These are phyloP conservation scores for Perca flavescens DNA, from an alignment of 2,113 vertebrate species.

Conservation along the genomic window DNA sequence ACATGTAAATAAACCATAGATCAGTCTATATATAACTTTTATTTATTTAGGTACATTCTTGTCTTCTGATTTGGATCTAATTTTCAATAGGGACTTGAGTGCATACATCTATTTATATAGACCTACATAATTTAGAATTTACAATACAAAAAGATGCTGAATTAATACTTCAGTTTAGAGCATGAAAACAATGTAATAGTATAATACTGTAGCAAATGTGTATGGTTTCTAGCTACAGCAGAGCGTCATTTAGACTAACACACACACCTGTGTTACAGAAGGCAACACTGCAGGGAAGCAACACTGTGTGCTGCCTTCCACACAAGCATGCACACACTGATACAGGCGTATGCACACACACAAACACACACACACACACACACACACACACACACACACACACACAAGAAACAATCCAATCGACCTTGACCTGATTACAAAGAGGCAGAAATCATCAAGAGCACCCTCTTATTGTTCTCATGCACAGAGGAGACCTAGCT, in stretches of 20 bases:
- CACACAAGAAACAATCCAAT: slow-evolving; percentile 49
- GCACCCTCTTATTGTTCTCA: slow-evolving; percentile 58
- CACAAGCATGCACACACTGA: slow-evolving; percentile 10
- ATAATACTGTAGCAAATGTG: not conserved
- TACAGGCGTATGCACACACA: not conserved
- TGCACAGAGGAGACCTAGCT: slow-evolving; percentile 30
- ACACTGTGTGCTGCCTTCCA: slow-evolving; percentile 25
- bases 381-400: slow-evolving; percentile 8
- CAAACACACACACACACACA: no score
- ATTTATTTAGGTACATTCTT: slow-evolving; percentile 33
- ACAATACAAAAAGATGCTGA: not conserved
- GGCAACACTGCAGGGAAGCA: slow-evolving; percentile 60
- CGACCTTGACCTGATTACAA: slow-evolving; percentile 73
- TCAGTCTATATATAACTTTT: slow-evolving; percentile 1
- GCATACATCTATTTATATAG: not conserved
- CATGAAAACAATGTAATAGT: not conserved
- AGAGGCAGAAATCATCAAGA: slow-evolving; percentile 55
- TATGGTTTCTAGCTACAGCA: not conserved
- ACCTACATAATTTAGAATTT: not conserved
- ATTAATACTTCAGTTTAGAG: not conserved
- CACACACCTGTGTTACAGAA: slow-evolving; percentile 64
- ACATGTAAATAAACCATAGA: not conserved
- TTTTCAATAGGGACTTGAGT: not conserved
- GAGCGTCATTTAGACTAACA: not conserved
- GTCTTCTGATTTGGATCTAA: not conserved